Conservation (phyloP, 2,797 vertebrate genomes). For the Schizopygopsis malacanthus region DNA sequence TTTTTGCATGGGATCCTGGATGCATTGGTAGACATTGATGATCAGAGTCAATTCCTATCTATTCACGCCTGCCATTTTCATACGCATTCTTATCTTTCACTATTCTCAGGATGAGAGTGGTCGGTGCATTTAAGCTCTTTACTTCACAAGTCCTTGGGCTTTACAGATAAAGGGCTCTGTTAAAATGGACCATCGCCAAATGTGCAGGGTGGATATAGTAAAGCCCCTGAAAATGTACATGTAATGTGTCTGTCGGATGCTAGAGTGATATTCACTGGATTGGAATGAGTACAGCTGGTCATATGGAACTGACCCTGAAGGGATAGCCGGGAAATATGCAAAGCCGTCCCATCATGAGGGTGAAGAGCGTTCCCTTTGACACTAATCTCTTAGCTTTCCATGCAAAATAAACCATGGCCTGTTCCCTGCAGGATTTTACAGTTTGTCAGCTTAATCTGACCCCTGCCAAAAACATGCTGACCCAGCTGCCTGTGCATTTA, state of each 20-base stretch:
- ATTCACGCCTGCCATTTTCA: constrained; percentile 12
- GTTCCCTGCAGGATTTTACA: constrained; percentile 28
- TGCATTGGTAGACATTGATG: constrained; percentile 11
- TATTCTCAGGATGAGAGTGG: constrained; percentile 9
- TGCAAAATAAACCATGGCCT: constrained; percentile 52
- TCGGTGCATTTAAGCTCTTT: constrained; percentile 15
- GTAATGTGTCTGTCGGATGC: background rate
- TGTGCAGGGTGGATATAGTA: constrained; percentile 9
- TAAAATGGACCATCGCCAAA: constrained; percentile 11
- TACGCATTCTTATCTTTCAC: constrained; percentile 12
- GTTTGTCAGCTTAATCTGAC: constrained; percentile 39
- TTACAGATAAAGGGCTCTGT: constrained; percentile 28
- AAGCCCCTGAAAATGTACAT: constrained; percentile 14
- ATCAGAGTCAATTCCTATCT: constrained; percentile 23
- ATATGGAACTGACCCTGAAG: constrained; percentile 38
- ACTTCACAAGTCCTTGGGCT: constrained; percentile 25
- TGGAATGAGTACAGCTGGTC: constrained; percentile 36
- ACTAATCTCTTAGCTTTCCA: constrained; percentile 52
- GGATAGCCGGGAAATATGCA: constrained; percentile 59
- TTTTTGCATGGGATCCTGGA: constrained; percentile 46
- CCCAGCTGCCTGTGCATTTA: constrained; percentile 37
- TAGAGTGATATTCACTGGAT: constrained; percentile 1
- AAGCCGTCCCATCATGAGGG: constrained; percentile 47
- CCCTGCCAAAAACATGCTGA: constrained; percentile 34
- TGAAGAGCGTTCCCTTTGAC: constrained; percentile 53